A percentile compares a stretch with the other conserved stretches of the same genome.
phyloP scores from a whole-genome alignment of 2,888 invertebrate genomes.

The Drosophila emarginata region DNA sequence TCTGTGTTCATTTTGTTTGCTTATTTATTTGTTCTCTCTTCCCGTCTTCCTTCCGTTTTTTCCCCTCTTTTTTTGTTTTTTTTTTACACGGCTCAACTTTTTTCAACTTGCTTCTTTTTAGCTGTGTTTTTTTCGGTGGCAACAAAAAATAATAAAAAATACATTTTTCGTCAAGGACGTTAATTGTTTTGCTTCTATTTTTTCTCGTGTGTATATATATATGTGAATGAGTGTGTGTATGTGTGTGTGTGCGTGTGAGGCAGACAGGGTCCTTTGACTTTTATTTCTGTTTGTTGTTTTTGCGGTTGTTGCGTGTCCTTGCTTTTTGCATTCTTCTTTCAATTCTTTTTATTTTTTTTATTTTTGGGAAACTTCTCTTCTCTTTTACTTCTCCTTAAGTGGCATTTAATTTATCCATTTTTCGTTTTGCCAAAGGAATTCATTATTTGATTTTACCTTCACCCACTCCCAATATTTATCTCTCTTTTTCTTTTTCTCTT shows the following conservation, averaged over 20 bases:
- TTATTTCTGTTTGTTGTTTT: slow-evolving; percentile 73
- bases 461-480: background rate
- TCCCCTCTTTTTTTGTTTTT: slow-evolving; percentile 47
- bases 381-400: slow-evolving; percentile 55
- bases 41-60: slow-evolving; percentile 47
- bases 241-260: slow-evolving; percentile 32
- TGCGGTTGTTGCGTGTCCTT: slow-evolving; percentile 73
- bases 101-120: slow-evolving; percentile 58
- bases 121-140: slow-evolving; percentile 49
- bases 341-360: slow-evolving; percentile 46
- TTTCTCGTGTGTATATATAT: slow-evolving; percentile 44
- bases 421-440: slow-evolving; percentile 70
- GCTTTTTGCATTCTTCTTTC: slow-evolving; percentile 47
- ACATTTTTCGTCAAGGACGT: slow-evolving; percentile 74
- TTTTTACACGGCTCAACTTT: slow-evolving; percentile 72
- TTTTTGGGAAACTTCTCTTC: slow-evolving; percentile 21
- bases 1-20: slow-evolving; percentile 60
- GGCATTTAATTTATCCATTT: slow-evolving; percentile 78
- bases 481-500: slow-evolving; percentile 5
- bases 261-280: slow-evolving; percentile 61
- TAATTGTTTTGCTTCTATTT: slow-evolving; percentile 79
- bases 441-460: slow-evolving; percentile 57
- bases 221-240: slow-evolving; percentile 27
- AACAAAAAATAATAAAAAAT: slow-evolving; percentile 58
- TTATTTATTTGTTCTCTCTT: slow-evolving; percentile 62